phyloP scores from a whole-genome alignment of 2,888 invertebrate species.

The Halictus quadricinctus region DNA sequence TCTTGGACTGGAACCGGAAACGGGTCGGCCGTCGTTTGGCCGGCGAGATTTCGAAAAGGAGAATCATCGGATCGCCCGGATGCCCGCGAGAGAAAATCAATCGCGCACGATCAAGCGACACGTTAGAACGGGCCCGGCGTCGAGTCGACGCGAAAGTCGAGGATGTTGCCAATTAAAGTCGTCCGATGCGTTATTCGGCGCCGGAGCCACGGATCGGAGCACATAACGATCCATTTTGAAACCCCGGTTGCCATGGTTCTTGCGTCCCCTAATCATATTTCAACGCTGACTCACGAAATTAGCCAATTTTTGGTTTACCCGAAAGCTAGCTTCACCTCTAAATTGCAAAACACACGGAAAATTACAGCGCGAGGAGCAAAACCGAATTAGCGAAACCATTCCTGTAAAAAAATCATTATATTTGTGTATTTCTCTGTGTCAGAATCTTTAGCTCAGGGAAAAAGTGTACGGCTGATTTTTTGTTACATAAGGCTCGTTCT shows the following conservation, averaged over 20 bases:
- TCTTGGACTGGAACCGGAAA: slow-evolving; percentile 70
- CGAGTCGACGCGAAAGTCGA: slow-evolving; percentile 43
- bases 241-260: neutral
- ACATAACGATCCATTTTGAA: slow-evolving; percentile 22
- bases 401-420: no score
- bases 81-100: slow-evolving; percentile 22
- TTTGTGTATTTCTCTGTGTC: no score
- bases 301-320: neutral
- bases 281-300: neutral
- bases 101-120: slow-evolving; percentile 26
- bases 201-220: slow-evolving; percentile 13
- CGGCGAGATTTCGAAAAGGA: slow-evolving; percentile 38
- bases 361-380: neutral
- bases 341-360: neutral
- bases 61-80: neutral
- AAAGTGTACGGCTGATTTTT: no score
- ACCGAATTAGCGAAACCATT: no score
- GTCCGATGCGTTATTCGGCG: neutral
- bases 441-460: no score
- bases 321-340: neutral
- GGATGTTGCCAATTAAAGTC: slow-evolving; percentile 26
- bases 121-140: slow-evolving; percentile 22
- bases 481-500: no score
- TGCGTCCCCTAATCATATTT: neutral
- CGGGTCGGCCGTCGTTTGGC: slow-evolving; percentile 37